Conservation (phyloP, 35 echinoderm and acorn worm genomes). For the Lytechinus pictus region DNA sequence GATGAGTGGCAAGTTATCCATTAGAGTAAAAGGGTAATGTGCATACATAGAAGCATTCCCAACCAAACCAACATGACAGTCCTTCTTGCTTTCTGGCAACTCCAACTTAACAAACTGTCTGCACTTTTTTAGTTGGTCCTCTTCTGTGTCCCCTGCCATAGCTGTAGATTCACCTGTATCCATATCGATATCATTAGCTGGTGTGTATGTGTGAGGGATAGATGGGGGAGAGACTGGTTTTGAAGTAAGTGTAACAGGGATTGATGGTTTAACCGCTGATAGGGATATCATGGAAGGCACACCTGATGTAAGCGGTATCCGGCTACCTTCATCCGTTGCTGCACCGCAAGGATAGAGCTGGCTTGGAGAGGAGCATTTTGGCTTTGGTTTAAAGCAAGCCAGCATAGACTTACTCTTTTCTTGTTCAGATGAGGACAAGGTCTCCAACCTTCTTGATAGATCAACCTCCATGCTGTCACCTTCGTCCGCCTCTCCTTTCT, state of each 20-base stretch:
- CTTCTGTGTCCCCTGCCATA: background rate
- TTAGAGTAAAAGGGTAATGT: background rate
- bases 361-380: background rate
- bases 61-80: background rate
- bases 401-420: background rate
- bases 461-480: conserved; percentile 31
- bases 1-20: conserved; percentile 5
- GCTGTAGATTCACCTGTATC: conserved; percentile 19
- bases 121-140: background rate
- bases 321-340: background rate
- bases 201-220: conserved; percentile 33
- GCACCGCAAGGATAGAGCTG: background rate
- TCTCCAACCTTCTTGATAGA: background rate
- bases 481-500: background rate
- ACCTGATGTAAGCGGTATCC: background rate
- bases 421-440: background rate
- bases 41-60: conserved; percentile 8
- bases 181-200: conserved; percentile 28
- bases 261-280: background rate
- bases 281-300: background rate
- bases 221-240: background rate
- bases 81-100: background rate
- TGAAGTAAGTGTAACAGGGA: conserved; percentile 24
- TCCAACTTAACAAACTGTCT: background rate
- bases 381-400: conserved; percentile 23